Evolutionary conservation across 2,888 invertebrate genomes (phyloP).

Genomic region (Tetropium fuscum): DNA sequence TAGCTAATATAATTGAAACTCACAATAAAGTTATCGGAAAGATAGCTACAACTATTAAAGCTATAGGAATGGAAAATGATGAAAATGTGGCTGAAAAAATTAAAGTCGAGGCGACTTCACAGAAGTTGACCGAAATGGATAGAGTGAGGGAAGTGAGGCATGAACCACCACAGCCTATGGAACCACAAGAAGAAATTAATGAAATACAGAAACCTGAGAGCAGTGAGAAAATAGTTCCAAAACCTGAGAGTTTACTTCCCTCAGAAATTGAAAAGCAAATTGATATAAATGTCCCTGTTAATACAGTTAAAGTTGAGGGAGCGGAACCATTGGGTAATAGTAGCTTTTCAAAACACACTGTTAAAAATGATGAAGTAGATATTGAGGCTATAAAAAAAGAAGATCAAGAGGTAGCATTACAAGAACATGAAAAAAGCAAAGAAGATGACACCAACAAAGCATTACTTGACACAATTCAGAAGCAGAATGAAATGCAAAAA

Average conservation of each 20-base stretch:
- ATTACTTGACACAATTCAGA: conserved; percentile 74
- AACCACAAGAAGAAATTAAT: conserved; percentile 35
- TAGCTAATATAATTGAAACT: neutral
- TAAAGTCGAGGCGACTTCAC: conserved; percentile 24
- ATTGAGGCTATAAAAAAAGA: conserved; percentile 65
- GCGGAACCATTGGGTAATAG: neutral
- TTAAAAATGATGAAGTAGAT: conserved; percentile 65
- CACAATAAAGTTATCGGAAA: conserved; percentile 1
- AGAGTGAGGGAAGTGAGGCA: conserved; percentile 60
- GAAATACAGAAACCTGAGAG: conserved; percentile 18
- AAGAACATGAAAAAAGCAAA: conserved; percentile 56
- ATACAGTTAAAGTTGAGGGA: neutral
- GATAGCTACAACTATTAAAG: conserved; percentile 6
- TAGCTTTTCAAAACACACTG: conserved; percentile 17
- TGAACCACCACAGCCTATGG: conserved; percentile 63
- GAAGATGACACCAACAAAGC: conserved; percentile 62
- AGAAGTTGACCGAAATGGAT: conserved; percentile 30
- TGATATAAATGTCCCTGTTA: neutral
- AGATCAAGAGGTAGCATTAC: conserved; percentile 64
- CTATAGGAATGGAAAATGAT: conserved; percentile 38
- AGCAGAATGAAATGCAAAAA: conserved; percentile 77
- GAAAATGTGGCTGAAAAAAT: neutral
- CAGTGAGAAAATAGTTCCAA: conserved; percentile 15
- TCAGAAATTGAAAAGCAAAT: too few species aligned
- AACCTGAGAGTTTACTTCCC: too few species aligned